Percentiles rank a stretch among this genome's conserved stretches.
Conservation (phyloP, 2,113 vertebrate genomes). For the Zingel zingel region DNA sequence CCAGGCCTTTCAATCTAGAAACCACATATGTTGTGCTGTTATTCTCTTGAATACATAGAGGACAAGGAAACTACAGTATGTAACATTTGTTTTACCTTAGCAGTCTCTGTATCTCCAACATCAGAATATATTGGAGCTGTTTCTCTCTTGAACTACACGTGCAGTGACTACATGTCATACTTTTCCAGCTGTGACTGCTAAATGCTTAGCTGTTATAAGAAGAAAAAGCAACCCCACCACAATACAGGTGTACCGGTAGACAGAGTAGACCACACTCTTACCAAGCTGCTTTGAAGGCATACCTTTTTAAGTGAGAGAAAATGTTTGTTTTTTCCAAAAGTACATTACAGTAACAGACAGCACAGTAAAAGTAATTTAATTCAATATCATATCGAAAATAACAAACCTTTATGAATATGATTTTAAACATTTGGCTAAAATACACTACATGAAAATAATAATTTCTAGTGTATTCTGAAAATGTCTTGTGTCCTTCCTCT, state of each 20-base stretch:
- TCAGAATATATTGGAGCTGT: background rate
- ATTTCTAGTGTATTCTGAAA: background rate
- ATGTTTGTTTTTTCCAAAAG: background rate
- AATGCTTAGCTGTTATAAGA: constrained; percentile 39
- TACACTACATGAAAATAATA: background rate
- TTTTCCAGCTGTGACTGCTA: constrained; percentile 32
- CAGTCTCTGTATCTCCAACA: background rate
- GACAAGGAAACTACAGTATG: background rate
- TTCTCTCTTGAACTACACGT: constrained; percentile 3
- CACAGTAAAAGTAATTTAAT: background rate
- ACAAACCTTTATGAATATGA: background rate
- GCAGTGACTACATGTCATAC: constrained; percentile 7
- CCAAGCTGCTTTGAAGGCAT: background rate
- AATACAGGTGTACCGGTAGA: constrained; percentile 44
- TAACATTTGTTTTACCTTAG: background rate
- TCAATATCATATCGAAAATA: background rate
- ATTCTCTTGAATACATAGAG: background rate
- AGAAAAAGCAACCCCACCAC: constrained; percentile 17
- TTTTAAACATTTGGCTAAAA: background rate
- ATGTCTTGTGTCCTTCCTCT: constrained; percentile 20
- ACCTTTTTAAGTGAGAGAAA: background rate
- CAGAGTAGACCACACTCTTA: background rate
- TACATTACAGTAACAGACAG: background rate
- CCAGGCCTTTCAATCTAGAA: background rate
- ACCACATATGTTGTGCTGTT: background rate